These are phyloP conservation scores for Hartigia nigra DNA, from an alignment of 2,888 invertebrate genomes.

Conservation along the genomic window DNA sequence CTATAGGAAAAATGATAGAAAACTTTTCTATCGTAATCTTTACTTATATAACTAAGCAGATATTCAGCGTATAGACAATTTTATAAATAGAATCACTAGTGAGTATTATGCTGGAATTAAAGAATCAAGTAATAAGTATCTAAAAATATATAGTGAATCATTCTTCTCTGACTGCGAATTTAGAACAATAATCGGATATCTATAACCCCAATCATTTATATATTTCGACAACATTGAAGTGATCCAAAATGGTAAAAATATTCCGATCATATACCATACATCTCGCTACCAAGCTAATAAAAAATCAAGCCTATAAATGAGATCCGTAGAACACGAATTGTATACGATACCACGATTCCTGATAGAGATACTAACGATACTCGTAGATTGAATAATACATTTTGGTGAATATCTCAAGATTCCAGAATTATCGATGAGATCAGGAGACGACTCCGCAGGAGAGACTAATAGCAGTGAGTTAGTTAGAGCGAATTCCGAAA, in stretches of 20 bases:
- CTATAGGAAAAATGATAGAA: constrained; percentile 4
- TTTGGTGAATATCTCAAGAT: too few relatives aligned
- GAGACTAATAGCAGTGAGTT: too few relatives aligned
- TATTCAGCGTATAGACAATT: constrained; percentile 18
- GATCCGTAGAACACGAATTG: too few relatives aligned
- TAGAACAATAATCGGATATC: neutral
- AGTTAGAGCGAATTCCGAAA: too few relatives aligned
- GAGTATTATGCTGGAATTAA: constrained; percentile 11
- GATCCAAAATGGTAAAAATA: neutral
- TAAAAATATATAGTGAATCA: neutral
- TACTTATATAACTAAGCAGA: constrained; percentile 19
- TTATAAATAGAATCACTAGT: constrained; percentile 18
- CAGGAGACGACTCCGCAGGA: too few relatives aligned
- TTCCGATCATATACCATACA: neutral
- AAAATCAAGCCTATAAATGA: too few relatives aligned
- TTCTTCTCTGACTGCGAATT: neutral
- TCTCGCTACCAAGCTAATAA: neutral
- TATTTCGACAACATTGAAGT: neutral
- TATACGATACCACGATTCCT: too few relatives aligned
- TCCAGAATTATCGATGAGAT: too few relatives aligned
- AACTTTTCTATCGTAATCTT: constrained; percentile 11
- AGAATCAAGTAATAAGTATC: neutral
- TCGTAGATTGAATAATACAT: too few relatives aligned
- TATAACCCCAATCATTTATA: neutral
- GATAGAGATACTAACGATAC: too few relatives aligned